Percentiles rank a stretch among this genome's conserved stretches.
Conservation (phyloP, 2,888 invertebrate species). For the Meghimatium bilineatum region DNA sequence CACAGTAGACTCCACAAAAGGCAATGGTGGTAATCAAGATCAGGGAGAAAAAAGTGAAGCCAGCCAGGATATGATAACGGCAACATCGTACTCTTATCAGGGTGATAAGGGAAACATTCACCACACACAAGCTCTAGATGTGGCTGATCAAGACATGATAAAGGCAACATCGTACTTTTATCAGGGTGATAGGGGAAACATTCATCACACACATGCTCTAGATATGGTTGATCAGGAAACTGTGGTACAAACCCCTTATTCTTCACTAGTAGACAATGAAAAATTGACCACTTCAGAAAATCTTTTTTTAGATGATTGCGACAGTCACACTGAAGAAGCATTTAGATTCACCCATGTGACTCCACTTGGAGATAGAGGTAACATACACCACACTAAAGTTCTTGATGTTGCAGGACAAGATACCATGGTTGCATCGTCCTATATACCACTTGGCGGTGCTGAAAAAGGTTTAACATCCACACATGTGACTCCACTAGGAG, state of each 20-base stretch:
- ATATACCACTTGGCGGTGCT: neutral
- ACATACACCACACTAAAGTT: neutral
- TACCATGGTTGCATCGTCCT: neutral
- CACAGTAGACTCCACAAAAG: slow-evolving; percentile 9
- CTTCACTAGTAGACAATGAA: neutral
- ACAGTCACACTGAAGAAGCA: too few relatives aligned
- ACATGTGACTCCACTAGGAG: slow-evolving; percentile 30
- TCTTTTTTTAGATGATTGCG: too few relatives aligned
- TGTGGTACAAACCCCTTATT: neutral
- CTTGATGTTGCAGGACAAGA: slow-evolving; percentile 20
- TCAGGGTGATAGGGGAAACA: slow-evolving; percentile 27
- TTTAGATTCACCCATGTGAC: too few relatives aligned
- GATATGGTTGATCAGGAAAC: slow-evolving; percentile 14
- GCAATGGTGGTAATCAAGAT: neutral
- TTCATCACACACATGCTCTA: neutral
- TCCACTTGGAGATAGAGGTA: slow-evolving; percentile 29
- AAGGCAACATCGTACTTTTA: neutral
- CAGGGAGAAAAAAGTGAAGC: neutral
- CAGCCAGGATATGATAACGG: slow-evolving; percentile 15
- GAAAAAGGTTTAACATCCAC: neutral
- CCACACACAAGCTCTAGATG: slow-evolving; percentile 44
- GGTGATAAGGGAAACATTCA: slow-evolving; percentile 44
- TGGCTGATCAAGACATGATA: slow-evolving; percentile 38
- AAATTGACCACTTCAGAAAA: too few relatives aligned
- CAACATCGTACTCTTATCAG: slow-evolving; percentile 12